Base-by-base conservation (phyloP, 2,797 vertebrate species). In the Coccyzus lansbergi region DNA sequence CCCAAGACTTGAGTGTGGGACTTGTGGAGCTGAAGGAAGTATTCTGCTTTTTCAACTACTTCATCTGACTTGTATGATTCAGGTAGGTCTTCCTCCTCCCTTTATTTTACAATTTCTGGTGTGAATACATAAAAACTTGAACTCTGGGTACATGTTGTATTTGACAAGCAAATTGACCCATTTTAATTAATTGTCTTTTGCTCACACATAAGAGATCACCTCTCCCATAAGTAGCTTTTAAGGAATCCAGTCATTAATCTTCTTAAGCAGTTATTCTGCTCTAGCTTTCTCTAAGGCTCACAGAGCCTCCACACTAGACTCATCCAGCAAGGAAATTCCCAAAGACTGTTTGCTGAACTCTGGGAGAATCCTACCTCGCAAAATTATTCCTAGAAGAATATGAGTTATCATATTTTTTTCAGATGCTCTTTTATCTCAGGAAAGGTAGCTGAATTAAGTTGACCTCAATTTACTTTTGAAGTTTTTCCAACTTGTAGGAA, bases 221-320 rank as follows among this genome's bases (percentile, higher is more conserved):
- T 95, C 78, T 93, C 93, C 79, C 48, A 40, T 87, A 96, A 95
- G 92, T 20, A 92, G 90, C 78, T 92, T 91, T 91, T 93, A 85
- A 93, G 83, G 86, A 92, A 95, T 93, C 81, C 67, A 82, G 78
- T 94, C 88, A 95, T 94, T 95, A 94, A 95, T 96, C 92, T 94
- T 81, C 70, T 90, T 93, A 94, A 92, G 80, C 68, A 86, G 88
- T 53, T 91, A 16, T 92, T 90, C 75, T 84, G 36, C 86, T 93
- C 64, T 80, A 36, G 19, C 71, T 89, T 93, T 46, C 70, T 90
- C 49, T 88, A 42, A 87, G 81, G 93, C 68, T 94, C 78, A 74
- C 71, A 64, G 67, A 92, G 52, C 77, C 56, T 96, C 77, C 75
- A 74, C 64, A 51, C 56, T 38, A 62, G 29, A 77, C 49, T 93